Percentiles rank a stretch among this genome's conserved stretches.
These are phyloP conservation scores for Drosophila siamana DNA, from an alignment of 2,888 invertebrate genomes.

Conservation along the genomic window DNA sequence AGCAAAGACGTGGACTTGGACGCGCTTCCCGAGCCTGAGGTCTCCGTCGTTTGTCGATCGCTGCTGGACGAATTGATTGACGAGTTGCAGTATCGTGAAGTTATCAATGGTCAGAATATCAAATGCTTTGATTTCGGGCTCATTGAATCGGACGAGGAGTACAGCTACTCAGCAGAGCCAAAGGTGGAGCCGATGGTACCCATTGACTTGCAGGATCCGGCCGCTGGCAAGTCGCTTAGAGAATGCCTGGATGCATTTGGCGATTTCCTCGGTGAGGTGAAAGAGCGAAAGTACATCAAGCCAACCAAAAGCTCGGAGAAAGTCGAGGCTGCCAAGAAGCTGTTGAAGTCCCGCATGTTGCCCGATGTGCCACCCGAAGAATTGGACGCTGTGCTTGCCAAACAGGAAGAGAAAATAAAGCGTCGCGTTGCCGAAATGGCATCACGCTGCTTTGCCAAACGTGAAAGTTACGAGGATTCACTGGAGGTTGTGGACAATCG, in stretches of 20 bases:
- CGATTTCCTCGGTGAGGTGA: slow-evolving; percentile 42
- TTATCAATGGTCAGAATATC: slow-evolving; percentile 27
- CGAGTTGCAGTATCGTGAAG: slow-evolving; percentile 40
- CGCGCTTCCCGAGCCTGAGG: slow-evolving; percentile 28
- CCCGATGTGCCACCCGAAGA: slow-evolving; percentile 52
- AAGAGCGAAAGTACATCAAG: slow-evolving; percentile 27
- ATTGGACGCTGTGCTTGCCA: slow-evolving; percentile 64
- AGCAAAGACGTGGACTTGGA: slow-evolving; percentile 26
- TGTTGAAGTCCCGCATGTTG: slow-evolving; percentile 52
- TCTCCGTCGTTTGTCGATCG: slow-evolving; percentile 39
- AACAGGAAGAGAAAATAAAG: slow-evolving; percentile 53
- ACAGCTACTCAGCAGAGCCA: slow-evolving; percentile 52
- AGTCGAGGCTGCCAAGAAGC: slow-evolving; percentile 50
- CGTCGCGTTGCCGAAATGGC: slow-evolving; percentile 61
- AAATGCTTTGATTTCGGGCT: slow-evolving; percentile 62
- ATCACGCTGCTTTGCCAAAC: slow-evolving; percentile 75
- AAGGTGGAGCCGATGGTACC: slow-evolving; percentile 40
- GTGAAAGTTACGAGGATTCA: slow-evolving; percentile 76
- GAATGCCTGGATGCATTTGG: slow-evolving; percentile 64
- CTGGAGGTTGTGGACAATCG: slow-evolving; percentile 80
- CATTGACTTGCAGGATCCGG: slow-evolving; percentile 50
- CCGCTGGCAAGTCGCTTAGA: slow-evolving; percentile 60
- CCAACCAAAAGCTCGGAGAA: slow-evolving; percentile 49
- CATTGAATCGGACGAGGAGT: slow-evolving; percentile 73
- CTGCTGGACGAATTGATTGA: slow-evolving; percentile 63